Evolutionary conservation across 2,888 invertebrate species (phyloP), one percentile per base, ranked within the genome.

Genomic region (Yponomeuta cagnagella): DNA sequence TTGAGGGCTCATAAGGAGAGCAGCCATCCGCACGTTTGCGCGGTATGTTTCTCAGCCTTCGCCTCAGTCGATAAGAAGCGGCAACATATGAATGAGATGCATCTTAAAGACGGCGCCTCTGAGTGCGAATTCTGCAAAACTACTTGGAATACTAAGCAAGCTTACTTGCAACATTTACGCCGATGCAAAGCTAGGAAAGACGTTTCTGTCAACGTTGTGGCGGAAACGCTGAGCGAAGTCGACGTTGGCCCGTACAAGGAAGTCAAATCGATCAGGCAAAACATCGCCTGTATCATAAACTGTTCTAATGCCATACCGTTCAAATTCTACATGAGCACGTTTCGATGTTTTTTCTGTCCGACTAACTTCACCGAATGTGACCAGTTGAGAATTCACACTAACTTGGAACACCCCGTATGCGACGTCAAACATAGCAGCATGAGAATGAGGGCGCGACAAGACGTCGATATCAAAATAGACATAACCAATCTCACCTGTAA

Each of bases 311-410:
- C 78, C 0, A 70, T 82, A 33, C 84, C 83, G 1, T 85, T 85
- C 43, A 81, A 80, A n/a, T 82, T 77, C 70, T 78, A 77, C 73
- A 80, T 85, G 79, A 85, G 82, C 71, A 82, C 80, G 70, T 88
- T 90, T 69, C 75, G 87, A 48, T 91, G 90, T 73, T 91, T 90
- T 70, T 91, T 88, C 72, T 91, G 91, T 72, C 76, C 88, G 0
- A 82, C 83, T 78, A 85, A 88, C 65, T 91, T 88, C 68, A 75
- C 73, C 0, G 81, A 83, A 15, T 86, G 87, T 69, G 80, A 84
- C 1, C 81, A 82, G 70, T 77, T 91, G 1, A 87, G 81, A 73
- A 76, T 82, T 9, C 91, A 91, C 67, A 86, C 89, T 0, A 73
- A 78, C 2, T 73, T 73, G 0, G 83, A 82, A 43, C 90, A 91